Conservation (phyloP, 2,888 invertebrate genomes). For the Shargacucullia verbasci region DNA sequence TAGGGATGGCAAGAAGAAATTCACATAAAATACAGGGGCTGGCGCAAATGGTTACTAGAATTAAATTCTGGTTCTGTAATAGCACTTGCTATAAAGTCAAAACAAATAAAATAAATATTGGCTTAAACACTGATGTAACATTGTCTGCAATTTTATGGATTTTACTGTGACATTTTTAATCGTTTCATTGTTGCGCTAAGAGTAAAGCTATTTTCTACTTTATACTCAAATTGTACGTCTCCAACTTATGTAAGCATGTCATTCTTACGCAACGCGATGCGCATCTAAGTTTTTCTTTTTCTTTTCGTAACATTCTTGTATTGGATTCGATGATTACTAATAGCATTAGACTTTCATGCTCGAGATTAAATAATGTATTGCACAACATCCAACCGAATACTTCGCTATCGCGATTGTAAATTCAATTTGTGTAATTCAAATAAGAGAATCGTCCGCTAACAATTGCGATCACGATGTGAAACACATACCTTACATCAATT, state of each 20-base stretch:
- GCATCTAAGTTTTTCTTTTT: slow-evolving; percentile 56
- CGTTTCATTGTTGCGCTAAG: slow-evolving; percentile 13
- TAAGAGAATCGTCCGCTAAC: slow-evolving; percentile 41
- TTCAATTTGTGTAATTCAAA: slow-evolving; percentile 62
- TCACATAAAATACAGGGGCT: too few species aligned
- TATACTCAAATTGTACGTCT: slow-evolving; percentile 38
- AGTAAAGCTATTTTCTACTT: slow-evolving; percentile 20
- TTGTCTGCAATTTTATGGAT: slow-evolving; percentile 22
- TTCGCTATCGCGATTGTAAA: slow-evolving; percentile 56
- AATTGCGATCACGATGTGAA: slow-evolving; percentile 47
- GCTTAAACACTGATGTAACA: slow-evolving; percentile 16
- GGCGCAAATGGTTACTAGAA: too few species aligned
- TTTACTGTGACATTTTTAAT: slow-evolving; percentile 23
- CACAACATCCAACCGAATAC: slow-evolving; percentile 62
- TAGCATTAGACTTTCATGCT: slow-evolving; percentile 67
- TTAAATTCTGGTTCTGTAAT: background rate
- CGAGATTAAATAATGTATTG: slow-evolving; percentile 68
- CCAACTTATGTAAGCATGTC: slow-evolving; percentile 56
- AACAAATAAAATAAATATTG: slow-evolving; percentile 10
- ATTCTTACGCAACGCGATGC: slow-evolving; percentile 60
- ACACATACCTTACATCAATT: slow-evolving; percentile 48
- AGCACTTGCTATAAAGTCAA: slow-evolving; percentile 6
- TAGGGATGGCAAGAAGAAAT: too few species aligned
- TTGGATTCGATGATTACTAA: slow-evolving; percentile 62
- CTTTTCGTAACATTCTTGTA: slow-evolving; percentile 63